phyloP scores from a whole-genome alignment of 1,140 invertebrate species.

The Drosophila novamexicana region DNA sequence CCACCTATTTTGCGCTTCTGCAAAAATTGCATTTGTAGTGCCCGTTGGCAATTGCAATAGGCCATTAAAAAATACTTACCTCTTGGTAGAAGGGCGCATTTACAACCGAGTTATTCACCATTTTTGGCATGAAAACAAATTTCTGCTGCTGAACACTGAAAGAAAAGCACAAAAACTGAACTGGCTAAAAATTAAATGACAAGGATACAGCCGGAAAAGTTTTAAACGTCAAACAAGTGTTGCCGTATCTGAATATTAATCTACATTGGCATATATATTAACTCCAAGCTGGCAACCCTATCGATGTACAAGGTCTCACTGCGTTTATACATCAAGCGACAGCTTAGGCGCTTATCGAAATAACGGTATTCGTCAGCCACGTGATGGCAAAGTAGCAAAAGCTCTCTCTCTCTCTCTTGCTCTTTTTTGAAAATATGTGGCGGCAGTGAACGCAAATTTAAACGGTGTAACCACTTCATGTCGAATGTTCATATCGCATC shows the following conservation, averaged over 20 bases:
- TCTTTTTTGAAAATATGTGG: no score
- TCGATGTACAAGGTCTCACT: background rate
- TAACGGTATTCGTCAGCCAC: background rate
- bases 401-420: background rate
- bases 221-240: conserved; percentile 48
- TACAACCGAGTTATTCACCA: conserved; percentile 46
- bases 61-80: conserved; percentile 26
- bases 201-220: conserved; percentile 38
- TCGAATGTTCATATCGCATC: no score
- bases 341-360: background rate
- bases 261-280: background rate
- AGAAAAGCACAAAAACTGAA: conserved; percentile 42
- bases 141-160: conserved; percentile 27
- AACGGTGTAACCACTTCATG: no score
- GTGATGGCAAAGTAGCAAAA: background rate
- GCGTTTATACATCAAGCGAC: background rate
- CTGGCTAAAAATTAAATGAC: conserved; percentile 32
- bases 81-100: conserved; percentile 42
- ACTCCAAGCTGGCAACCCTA: conserved; percentile 5
- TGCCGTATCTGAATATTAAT: conserved; percentile 11
- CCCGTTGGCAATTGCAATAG: background rate
- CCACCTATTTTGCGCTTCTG: conserved; percentile 34
- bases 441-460: no score
- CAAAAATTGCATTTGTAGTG: background rate
- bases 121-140: conserved; percentile 38